Evolutionary conservation across 2,888 invertebrate genomes (phyloP).

Genomic region (Drepanosiphum platanoidis): DNA sequence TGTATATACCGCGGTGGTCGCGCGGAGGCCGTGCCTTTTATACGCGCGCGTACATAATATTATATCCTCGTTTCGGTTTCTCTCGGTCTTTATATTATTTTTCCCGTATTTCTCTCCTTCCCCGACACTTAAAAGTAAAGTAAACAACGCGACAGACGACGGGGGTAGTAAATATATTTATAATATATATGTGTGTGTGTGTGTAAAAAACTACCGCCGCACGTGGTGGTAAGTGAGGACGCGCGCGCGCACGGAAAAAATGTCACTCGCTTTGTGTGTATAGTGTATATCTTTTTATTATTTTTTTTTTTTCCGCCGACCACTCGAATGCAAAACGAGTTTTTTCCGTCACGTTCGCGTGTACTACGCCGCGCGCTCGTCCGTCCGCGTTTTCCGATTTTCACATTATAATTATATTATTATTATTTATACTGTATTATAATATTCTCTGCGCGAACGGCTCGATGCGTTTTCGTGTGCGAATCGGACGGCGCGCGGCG

Average conservation of each 20-base stretch:
- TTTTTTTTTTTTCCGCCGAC: constrained; percentile 4
- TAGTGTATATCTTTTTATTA: too few relatives aligned
- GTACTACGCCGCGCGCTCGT: too few relatives aligned
- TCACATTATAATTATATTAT: too few relatives aligned
- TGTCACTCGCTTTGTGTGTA: constrained; percentile 8
- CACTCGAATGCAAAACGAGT: constrained; percentile 47
- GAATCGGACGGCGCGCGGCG: too few relatives aligned
- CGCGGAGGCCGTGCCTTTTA: constrained; percentile 14
- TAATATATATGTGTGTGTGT: too few relatives aligned
- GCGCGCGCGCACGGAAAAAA: neutral
- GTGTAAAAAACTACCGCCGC: too few relatives aligned
- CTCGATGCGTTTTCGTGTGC: too few relatives aligned
- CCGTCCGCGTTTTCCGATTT: too few relatives aligned
- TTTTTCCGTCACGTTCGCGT: constrained; percentile 23
- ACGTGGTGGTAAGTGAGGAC: neutral
- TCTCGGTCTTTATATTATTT: constrained; percentile 9
- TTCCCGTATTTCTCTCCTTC: constrained; percentile 24
- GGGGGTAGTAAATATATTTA: neutral
- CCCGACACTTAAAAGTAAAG: constrained; percentile 35
- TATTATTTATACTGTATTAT: too few relatives aligned
- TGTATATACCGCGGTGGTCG: neutral
- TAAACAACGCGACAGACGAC: constrained; percentile 15
- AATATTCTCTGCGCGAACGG: too few relatives aligned
- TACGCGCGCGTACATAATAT: neutral
- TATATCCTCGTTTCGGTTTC: neutral